Evolutionary conservation across 2,888 invertebrate species (phyloP).

Genomic region (Spodoptera littoralis): DNA sequence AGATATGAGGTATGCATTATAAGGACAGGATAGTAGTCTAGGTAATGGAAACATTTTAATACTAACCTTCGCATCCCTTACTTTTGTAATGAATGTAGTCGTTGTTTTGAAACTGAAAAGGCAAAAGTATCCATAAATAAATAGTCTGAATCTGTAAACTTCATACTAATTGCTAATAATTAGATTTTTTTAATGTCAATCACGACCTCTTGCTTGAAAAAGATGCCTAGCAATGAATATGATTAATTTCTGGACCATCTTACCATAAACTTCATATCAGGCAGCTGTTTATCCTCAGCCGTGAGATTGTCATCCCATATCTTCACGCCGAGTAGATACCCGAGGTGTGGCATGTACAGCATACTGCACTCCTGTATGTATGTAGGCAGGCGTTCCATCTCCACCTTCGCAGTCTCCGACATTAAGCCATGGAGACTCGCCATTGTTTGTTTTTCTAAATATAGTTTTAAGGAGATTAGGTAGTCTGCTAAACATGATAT

Average conservation of each 20-base stretch:
- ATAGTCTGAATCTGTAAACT: no score
- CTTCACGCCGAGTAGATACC: slow-evolving; percentile 93
- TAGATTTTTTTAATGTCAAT: no score
- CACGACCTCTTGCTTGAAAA: no score
- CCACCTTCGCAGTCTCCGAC: slow-evolving; percentile 92
- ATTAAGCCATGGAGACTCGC: slow-evolving; percentile 92
- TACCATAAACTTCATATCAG: slow-evolving; percentile 93
- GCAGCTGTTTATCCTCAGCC: slow-evolving; percentile 88
- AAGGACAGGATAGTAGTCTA: no score
- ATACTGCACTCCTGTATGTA: slow-evolving; percentile 91
- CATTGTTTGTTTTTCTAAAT: slow-evolving; percentile 88
- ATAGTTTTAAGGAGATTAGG: no score
- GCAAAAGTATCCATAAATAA: no score
- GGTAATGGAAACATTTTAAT: no score
- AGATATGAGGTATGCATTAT: no score
- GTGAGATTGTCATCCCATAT: slow-evolving; percentile 89
- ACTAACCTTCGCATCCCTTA: slow-evolving; percentile 89
- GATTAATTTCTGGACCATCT: slow-evolving; percentile 8
- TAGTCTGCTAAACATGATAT: no score
- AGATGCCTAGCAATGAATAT: no score
- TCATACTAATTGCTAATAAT: no score
- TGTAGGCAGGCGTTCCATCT: slow-evolving; percentile 90
- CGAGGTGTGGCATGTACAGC: slow-evolving; percentile 92
- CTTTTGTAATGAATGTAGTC: slow-evolving; percentile 92
- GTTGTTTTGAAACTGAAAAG: slow-evolving; percentile 90